Conservation (phyloP, 1,140 invertebrate genomes). For the Propsilocerus akamusi region DNA sequence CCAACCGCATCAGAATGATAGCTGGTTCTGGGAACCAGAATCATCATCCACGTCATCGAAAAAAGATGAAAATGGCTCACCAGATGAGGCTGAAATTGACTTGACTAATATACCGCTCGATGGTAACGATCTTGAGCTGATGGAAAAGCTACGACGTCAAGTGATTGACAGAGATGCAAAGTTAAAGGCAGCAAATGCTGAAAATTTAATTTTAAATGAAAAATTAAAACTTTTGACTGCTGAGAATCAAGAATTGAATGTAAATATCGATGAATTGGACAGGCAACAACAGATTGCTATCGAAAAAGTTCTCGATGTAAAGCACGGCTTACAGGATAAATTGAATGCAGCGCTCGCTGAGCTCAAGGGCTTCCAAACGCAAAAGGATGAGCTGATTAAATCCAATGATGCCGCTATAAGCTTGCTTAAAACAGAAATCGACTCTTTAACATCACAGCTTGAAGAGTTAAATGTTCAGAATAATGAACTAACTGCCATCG, state of each 20-base stretch:
- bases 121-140: background rate
- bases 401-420: background rate
- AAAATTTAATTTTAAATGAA: slow-evolving; percentile 22
- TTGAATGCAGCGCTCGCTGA: slow-evolving; percentile 12
- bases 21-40: slow-evolving; percentile 35
- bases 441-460: slow-evolving; percentile 6
- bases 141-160: slow-evolving; percentile 10
- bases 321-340: slow-evolving; percentile 40
- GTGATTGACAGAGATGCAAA: slow-evolving; percentile 10
- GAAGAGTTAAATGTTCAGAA: background rate
- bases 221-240: slow-evolving; percentile 25
- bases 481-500: background rate
- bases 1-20: slow-evolving; percentile 16
- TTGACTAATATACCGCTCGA: slow-evolving; percentile 10
- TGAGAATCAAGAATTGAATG: slow-evolving; percentile 32
- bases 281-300: slow-evolving; percentile 47
- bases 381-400: background rate
- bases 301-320: slow-evolving; percentile 38
- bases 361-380: background rate
- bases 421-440: too few relatives aligned
- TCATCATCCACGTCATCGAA: slow-evolving; percentile 14
- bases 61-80: slow-evolving; percentile 9
- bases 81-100: slow-evolving; percentile 7
- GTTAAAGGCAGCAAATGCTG: slow-evolving; percentile 7
- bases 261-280: slow-evolving; percentile 50